Conservation (phyloP, 2,888 invertebrate genomes). For the Napeogenes inachia region DNA sequence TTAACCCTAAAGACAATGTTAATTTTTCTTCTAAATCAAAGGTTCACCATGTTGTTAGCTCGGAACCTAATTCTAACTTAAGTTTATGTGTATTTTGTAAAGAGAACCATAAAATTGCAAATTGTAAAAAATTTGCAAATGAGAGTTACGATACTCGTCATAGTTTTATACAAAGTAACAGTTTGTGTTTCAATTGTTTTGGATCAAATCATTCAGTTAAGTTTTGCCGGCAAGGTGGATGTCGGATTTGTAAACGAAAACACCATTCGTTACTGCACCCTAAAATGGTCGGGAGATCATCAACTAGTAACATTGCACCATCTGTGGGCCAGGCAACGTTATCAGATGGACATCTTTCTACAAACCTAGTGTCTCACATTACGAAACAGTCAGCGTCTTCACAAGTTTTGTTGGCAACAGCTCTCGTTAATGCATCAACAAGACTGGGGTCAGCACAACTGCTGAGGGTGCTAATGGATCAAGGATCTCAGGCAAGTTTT, state of each 20-base stretch:
- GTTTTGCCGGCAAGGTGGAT: constrained; percentile 22
- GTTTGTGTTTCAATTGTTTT: constrained; percentile 25
- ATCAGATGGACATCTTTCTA: background rate
- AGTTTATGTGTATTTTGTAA: too few relatives aligned
- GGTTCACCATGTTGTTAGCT: too few relatives aligned
- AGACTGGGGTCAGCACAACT: background rate
- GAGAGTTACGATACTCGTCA: constrained; percentile 7
- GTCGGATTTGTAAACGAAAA: constrained; percentile 25
- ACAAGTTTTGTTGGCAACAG: constrained; percentile 7
- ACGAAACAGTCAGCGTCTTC: background rate
- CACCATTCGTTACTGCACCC: constrained; percentile 26
- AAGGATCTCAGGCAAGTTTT: constrained; percentile 32
- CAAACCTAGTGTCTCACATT: background rate
- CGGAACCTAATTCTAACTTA: too few relatives aligned
- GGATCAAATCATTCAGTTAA: constrained; percentile 16
- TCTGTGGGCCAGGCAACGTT: background rate
- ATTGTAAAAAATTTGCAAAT: background rate
- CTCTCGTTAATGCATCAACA: constrained; percentile 4
- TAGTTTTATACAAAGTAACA: constrained; percentile 21
- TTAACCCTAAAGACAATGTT: too few relatives aligned
- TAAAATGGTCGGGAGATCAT: constrained; percentile 18
- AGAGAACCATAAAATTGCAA: too few relatives aligned
- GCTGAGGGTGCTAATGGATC: constrained; percentile 27
- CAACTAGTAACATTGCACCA: background rate
- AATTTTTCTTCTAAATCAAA: too few relatives aligned